A percentile compares a stretch with the other conserved stretches of the same genome.
Evolutionary conservation across 2,888 invertebrate genomes (phyloP).

Genomic region (Tetranychus piercei): DNA sequence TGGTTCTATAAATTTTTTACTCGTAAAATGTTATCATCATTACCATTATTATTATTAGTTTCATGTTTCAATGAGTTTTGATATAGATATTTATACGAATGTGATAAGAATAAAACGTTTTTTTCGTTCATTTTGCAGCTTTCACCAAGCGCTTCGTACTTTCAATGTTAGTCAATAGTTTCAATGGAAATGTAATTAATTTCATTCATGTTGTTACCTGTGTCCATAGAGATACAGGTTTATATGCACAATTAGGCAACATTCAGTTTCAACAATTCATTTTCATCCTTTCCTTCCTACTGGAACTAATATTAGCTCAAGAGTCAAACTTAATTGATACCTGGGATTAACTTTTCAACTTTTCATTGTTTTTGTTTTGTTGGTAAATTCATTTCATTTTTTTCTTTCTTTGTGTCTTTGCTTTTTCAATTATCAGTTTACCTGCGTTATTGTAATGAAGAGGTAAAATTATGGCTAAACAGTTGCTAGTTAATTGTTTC

Average conservation of each 20-base stretch:
- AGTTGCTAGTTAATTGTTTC: background rate
- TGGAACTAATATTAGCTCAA: background rate
- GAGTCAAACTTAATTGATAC: background rate
- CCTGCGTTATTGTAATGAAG: background rate
- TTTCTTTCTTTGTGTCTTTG: background rate
- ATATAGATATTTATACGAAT: too few relatives aligned
- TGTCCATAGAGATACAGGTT: background rate
- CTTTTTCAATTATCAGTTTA: background rate
- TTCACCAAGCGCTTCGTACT: too few relatives aligned
- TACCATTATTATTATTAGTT: too few relatives aligned
- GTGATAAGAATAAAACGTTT: too few relatives aligned
- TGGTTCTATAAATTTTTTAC: too few relatives aligned
- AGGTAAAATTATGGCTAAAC: background rate
- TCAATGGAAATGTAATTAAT: too few relatives aligned
- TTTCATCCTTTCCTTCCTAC: background rate
- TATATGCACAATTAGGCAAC: background rate
- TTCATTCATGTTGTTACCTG: too few relatives aligned
- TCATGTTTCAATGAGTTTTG: too few relatives aligned
- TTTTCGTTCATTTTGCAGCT: too few relatives aligned
- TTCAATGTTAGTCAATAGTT: too few relatives aligned
- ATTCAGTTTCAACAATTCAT: background rate
- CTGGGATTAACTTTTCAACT: background rate
- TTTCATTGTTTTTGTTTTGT: background rate
- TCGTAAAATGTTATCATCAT: too few relatives aligned
- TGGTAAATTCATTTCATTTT: background rate